These are phyloP conservation scores for Synanthedon tipuliformis DNA, from an alignment of 2,888 invertebrate species.

Conservation along the genomic window DNA sequence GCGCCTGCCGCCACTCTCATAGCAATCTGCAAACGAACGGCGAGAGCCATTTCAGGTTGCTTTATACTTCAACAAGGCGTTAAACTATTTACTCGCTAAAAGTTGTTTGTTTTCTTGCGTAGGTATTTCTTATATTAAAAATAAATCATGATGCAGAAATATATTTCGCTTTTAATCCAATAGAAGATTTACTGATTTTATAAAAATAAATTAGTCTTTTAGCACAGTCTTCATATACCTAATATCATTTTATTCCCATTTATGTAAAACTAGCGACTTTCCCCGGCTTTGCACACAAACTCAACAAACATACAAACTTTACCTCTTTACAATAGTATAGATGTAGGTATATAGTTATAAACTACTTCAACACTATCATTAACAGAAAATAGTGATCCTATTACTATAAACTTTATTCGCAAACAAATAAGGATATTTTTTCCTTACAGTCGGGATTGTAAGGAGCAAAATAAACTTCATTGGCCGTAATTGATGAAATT, in stretches of 20 bases:
- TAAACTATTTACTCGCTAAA: neutral
- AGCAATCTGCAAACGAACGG: conserved; percentile 18
- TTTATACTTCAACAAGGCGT: conserved; percentile 10
- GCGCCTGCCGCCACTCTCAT: conserved; percentile 17
- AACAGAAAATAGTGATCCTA: no score
- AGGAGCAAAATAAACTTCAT: no score
- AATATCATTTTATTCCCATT: neutral
- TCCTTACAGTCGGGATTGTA: no score
- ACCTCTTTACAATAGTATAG: no score
- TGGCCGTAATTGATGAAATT: no score
- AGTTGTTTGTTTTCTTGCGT: neutral
- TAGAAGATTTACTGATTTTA: neutral
- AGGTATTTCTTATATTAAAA: neutral
- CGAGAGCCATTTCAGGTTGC: conserved; percentile 11
- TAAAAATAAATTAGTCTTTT: neutral
- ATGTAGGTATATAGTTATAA: no score
- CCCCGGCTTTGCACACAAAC: no score
- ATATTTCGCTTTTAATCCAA: neutral
- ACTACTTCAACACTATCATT: no score
- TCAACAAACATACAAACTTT: no score
- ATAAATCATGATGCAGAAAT: neutral
- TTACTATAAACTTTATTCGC: no score
- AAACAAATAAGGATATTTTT: no score
- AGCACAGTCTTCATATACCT: neutral
- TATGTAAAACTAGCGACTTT: neutral